phyloP scores from a whole-genome alignment of 2,888 invertebrate species.

The Noctua comes region DNA sequence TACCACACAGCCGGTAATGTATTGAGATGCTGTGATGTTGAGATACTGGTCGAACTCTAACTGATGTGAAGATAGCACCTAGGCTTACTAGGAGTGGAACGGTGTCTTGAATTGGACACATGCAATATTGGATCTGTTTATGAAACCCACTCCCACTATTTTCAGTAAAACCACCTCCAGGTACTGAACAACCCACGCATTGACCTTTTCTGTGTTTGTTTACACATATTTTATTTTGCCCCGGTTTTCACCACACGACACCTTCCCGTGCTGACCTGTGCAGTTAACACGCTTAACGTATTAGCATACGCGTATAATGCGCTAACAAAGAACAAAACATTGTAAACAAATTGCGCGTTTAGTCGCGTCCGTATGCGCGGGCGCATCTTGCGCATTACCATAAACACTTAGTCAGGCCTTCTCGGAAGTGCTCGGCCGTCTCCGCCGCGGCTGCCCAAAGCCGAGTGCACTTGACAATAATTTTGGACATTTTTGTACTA shows the following conservation, averaged over 20 bases:
- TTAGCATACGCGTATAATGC: slow-evolving; percentile 43
- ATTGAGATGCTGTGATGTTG: slow-evolving; percentile 27
- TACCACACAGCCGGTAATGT: slow-evolving; percentile 33
- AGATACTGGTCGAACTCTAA: slow-evolving; percentile 15
- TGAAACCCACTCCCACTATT: background rate
- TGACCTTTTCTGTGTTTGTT: background rate
- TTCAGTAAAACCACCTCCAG: background rate
- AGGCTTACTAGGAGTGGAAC: background rate
- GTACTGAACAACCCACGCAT: background rate
- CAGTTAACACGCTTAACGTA: slow-evolving; percentile 27
- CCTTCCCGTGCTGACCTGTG: slow-evolving; percentile 10
- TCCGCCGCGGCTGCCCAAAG: slow-evolving; percentile 15
- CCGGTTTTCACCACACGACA: slow-evolving; percentile 3
- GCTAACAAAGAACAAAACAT: slow-evolving; percentile 52
- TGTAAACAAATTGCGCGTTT: slow-evolving; percentile 54
- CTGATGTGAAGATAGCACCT: background rate
- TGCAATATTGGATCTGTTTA: background rate
- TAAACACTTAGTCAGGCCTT: slow-evolving; percentile 63
- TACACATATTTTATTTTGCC: background rate
- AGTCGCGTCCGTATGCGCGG: slow-evolving; percentile 58
- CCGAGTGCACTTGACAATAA: slow-evolving; percentile 8
- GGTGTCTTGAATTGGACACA: background rate
- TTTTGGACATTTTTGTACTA: background rate
- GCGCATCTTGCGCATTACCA: slow-evolving; percentile 63
- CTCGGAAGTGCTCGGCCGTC: slow-evolving; percentile 47